A percentile compares a stretch with the other conserved stretches of the same genome.
phyloP scores from a whole-genome alignment of 2,113 vertebrate species.

The Hiodon tergisus region DNA sequence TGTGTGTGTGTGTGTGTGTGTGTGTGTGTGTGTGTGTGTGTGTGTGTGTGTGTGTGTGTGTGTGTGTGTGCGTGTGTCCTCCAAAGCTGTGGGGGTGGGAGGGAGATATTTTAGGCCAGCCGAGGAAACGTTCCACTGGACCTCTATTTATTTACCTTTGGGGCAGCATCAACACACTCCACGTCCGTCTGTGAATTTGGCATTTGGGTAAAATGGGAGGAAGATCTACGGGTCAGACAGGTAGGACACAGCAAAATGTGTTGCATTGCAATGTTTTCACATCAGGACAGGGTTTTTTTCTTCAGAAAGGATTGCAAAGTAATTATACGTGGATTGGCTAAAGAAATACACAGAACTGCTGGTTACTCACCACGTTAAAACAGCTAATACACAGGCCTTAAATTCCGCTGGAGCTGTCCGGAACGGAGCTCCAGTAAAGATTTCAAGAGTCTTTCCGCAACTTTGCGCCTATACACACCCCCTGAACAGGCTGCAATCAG shows the following conservation, averaged over 20 bases:
- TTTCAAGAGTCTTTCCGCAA: too few relatives aligned
- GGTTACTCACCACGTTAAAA: too few relatives aligned
- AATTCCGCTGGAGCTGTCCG: too few relatives aligned
- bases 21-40: constrained; percentile 11
- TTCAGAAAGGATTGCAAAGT: background rate
- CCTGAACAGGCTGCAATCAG: too few relatives aligned
- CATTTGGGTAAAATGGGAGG: background rate
- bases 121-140: background rate
- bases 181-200: too few relatives aligned
- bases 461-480: too few relatives aligned
- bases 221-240: constrained; percentile 6
- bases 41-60: constrained; percentile 18
- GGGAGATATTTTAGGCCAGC: background rate
- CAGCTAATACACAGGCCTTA: too few relatives aligned
- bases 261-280: background rate
- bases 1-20: constrained; percentile 19
- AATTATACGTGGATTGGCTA: background rate
- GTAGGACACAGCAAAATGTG: background rate
- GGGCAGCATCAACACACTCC: background rate
- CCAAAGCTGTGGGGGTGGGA: background rate
- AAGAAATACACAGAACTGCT: too few relatives aligned
- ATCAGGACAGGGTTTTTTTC: background rate
- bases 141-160: constrained; percentile 5
- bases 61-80: constrained; percentile 20
- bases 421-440: too few relatives aligned